Conservation (phyloP, 2,888 invertebrate species). For the Parnassius smintheus region DNA sequence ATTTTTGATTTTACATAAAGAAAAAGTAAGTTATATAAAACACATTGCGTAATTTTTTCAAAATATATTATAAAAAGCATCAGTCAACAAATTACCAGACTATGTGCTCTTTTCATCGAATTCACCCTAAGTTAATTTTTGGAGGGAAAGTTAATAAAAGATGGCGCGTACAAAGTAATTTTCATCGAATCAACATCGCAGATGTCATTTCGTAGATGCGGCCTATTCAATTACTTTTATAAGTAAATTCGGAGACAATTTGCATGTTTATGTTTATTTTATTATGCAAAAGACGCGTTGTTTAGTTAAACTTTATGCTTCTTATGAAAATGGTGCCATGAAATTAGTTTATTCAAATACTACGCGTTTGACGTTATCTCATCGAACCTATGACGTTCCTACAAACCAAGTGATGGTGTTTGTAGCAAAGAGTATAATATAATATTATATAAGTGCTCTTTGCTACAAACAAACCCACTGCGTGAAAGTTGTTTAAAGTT, state of each 20-base stretch:
- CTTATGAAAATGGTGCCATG: conserved; percentile 34
- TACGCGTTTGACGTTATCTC: conserved; percentile 17
- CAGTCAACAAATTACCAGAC: conserved; percentile 19
- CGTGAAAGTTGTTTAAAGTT: too few relatives aligned
- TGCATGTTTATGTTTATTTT: conserved; percentile 62
- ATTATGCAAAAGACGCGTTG: conserved; percentile 30
- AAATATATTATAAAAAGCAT: not conserved
- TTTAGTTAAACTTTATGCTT: conserved; percentile 55
- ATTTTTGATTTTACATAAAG: too few relatives aligned
- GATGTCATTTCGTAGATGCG: conserved; percentile 56
- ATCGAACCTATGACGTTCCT: too few relatives aligned
- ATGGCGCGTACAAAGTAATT: conserved; percentile 47
- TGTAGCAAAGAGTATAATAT: too few relatives aligned
- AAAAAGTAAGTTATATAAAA: too few relatives aligned
- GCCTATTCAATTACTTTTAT: conserved; percentile 73
- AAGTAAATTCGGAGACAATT: conserved; percentile 67
- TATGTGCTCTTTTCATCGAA: conserved; percentile 22
- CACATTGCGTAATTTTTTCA: too few relatives aligned
- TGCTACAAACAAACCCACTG: too few relatives aligned
- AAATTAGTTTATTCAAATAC: conserved; percentile 36
- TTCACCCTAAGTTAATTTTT: conserved; percentile 33
- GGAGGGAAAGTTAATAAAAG: conserved; percentile 45
- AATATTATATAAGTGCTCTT: too few relatives aligned
- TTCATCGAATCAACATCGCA: conserved; percentile 65
- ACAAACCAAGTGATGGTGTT: too few relatives aligned